These are phyloP conservation scores for Lithophane ornitopus DNA, from an alignment of 2,888 invertebrate species.

Conservation along the genomic window DNA sequence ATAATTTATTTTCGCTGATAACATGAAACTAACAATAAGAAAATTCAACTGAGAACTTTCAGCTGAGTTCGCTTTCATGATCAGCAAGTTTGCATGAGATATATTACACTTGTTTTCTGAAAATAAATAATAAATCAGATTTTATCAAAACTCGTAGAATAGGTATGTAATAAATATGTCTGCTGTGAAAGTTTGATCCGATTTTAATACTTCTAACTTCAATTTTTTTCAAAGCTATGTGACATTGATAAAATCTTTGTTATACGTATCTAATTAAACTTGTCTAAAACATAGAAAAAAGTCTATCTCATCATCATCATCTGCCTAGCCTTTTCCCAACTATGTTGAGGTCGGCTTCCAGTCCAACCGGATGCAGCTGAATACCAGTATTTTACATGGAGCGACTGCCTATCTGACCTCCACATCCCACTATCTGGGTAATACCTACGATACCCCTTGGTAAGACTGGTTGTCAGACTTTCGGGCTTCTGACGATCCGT, in stretches of 20 bases:
- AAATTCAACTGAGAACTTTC: slow-evolving; percentile 9
- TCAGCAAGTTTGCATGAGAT: slow-evolving; percentile 14
- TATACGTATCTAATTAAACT: too few species aligned
- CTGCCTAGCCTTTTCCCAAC: too few species aligned
- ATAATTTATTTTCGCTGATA: slow-evolving; percentile 4
- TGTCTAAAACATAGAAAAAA: background rate
- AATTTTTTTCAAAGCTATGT: slow-evolving; percentile 10
- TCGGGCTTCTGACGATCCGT: too few species aligned
- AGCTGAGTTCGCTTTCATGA: slow-evolving; percentile 9
- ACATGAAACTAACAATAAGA: slow-evolving; percentile 2
- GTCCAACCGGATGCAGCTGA: too few species aligned
- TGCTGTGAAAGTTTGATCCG: slow-evolving; percentile 1
- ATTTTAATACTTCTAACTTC: slow-evolving; percentile 24
- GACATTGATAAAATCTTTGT: background rate
- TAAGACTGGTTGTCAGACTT: too few species aligned
- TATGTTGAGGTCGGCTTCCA: too few species aligned
- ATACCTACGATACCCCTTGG: too few species aligned
- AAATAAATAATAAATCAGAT: slow-evolving; percentile 43
- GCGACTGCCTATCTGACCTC: too few species aligned
- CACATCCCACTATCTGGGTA: too few species aligned
- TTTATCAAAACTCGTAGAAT: slow-evolving; percentile 11
- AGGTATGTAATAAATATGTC: slow-evolving; percentile 18
- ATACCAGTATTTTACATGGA: too few species aligned
- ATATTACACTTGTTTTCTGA: slow-evolving; percentile 10
- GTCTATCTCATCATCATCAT: too few species aligned